A percentile compares a stretch with the other conserved stretches of the same genome.
Conservation (phyloP, 2,113 vertebrate genomes). For the Myotis yumanensis region DNA sequence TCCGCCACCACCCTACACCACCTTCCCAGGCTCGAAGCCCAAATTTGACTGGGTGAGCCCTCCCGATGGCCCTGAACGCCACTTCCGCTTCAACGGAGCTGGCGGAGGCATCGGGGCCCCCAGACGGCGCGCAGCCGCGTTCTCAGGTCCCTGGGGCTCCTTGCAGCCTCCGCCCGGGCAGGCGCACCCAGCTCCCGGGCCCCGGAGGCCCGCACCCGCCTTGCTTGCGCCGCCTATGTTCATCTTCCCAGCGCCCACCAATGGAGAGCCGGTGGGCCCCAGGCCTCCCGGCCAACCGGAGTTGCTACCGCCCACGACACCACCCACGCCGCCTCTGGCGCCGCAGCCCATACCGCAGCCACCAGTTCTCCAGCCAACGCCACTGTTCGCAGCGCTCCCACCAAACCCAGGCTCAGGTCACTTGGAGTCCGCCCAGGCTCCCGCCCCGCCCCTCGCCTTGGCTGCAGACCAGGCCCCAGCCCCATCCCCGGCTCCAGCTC, state of each 20-base stretch:
- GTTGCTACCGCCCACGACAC: background rate
- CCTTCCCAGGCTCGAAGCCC: conserved; percentile 71
- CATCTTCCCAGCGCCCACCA: conserved; percentile 73
- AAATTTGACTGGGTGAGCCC: conserved; percentile 76
- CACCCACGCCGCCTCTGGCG: background rate
- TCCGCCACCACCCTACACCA: conserved; percentile 60
- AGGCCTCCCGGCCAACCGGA: background rate
- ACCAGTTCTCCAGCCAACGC: background rate
- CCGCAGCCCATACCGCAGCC: conserved; percentile 26
- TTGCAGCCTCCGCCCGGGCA: conserved; percentile 4
- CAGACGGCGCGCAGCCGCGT: conserved; percentile 34
- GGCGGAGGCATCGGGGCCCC: conserved; percentile 44
- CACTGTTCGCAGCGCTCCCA: background rate
- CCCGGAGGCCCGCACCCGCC: conserved; percentile 40
- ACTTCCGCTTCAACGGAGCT: conserved; percentile 72
- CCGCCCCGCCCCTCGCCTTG: background rate
- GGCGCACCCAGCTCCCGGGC: background rate
- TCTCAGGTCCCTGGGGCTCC: conserved; percentile 67
- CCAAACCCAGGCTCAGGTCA: background rate
- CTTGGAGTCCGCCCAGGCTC: background rate
- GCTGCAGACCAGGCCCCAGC: background rate
- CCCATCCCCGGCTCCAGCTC: accelerated
- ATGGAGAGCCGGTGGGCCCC: conserved; percentile 16
- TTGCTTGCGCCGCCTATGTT: conserved; percentile 74
- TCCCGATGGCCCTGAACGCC: conserved; percentile 62